phyloP scores from a whole-genome alignment of 2,797 vertebrate genomes.

The Aldrovandia affinis region DNA sequence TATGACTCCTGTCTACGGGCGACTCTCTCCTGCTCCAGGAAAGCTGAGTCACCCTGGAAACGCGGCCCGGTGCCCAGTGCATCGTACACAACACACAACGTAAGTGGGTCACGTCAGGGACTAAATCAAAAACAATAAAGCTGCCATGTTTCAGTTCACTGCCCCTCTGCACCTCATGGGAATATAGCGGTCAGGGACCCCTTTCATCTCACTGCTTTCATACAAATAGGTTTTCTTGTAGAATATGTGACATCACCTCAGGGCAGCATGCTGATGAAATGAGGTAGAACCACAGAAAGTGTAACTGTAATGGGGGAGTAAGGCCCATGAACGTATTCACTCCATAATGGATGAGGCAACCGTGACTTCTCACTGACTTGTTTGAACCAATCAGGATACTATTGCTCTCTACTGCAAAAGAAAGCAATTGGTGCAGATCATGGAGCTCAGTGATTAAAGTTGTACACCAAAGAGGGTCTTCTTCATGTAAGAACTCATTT shows the following conservation, averaged over 20 bases:
- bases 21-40: conserved; percentile 36
- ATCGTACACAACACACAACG: conserved; percentile 51
- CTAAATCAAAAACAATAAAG: conserved; percentile 52
- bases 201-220: background rate
- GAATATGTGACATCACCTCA: conserved; percentile 22
- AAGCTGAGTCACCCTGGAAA: conserved; percentile 48
- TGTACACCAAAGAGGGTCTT: no score
- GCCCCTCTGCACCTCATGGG: background rate
- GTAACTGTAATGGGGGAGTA: background rate
- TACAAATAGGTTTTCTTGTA: background rate
- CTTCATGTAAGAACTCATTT: background rate
- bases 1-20: conserved; percentile 19
- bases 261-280: conserved; percentile 10
- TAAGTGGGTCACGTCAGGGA: conserved; percentile 51
- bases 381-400: background rate
- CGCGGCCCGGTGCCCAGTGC: conserved; percentile 45
- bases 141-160: conserved; percentile 28
- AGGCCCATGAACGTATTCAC: background rate
- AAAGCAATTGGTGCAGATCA: background rate
- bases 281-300: conserved; percentile 3
- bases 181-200: background rate
- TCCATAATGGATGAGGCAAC: background rate
- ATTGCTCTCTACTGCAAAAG: background rate
- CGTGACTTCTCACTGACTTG: background rate
- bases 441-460: background rate